A percentile compares a stretch with the other conserved stretches of the same genome.
Evolutionary conservation across 92 coral and sea anemone species (phyloP).

Genomic region (Parazoanthus darwini): DNA sequence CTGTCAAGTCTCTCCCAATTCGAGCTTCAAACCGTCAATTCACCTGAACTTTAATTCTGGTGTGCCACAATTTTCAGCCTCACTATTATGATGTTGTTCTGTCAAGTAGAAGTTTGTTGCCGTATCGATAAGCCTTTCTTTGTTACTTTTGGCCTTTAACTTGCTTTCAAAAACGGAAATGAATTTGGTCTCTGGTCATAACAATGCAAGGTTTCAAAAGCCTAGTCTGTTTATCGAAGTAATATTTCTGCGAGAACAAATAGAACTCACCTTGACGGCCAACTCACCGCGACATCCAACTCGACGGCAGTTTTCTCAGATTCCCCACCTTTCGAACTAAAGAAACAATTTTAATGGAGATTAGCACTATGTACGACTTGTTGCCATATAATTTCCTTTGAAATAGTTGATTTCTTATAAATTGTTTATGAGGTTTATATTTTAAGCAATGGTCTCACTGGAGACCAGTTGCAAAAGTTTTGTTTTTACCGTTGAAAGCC

Average conservation of each 20-base stretch:
- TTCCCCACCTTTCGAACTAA: background rate
- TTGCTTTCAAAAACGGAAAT: background rate
- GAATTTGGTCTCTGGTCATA: background rate
- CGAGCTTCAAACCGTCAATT: background rate
- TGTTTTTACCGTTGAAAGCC: slow-evolving; percentile 29
- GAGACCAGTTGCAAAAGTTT: slow-evolving; percentile 21
- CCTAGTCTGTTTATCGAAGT: background rate
- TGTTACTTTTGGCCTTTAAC: background rate
- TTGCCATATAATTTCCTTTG: slow-evolving; percentile 29
- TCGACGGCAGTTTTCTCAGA: background rate
- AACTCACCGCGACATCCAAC: background rate
- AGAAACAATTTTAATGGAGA: background rate
- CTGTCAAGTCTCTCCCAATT: background rate
- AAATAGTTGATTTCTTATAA: slow-evolving; percentile 2
- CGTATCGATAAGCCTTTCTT: background rate
- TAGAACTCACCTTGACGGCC: slow-evolving; percentile 5
- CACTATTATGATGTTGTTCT: background rate
- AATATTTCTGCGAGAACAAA: background rate
- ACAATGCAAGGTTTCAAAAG: background rate
- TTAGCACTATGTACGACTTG: slow-evolving; percentile 2
- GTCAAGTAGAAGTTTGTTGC: background rate
- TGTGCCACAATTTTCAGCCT: background rate
- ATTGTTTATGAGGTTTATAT: slow-evolving; percentile 40
- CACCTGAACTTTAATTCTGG: background rate
- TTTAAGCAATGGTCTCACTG: slow-evolving; percentile 3